A percentile compares a stretch with the other conserved stretches of the same genome.
Evolutionary conservation across 2,113 vertebrate species (phyloP).

Genomic region (Colius striatus): DNA sequence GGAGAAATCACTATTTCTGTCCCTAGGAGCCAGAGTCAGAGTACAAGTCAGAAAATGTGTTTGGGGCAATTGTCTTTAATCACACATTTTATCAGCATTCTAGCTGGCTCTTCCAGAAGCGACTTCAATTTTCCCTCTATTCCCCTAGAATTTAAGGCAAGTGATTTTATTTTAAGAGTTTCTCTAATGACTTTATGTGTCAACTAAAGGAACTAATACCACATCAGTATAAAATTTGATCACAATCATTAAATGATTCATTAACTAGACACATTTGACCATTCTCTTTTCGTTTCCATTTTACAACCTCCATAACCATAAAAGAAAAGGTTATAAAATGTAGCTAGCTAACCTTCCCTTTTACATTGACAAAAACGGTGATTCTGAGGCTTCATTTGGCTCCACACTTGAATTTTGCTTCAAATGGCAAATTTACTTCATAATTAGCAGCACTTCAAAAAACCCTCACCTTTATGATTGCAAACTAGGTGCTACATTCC

Average conservation of each 20-base stretch:
- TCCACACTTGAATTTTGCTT: constrained; percentile 4
- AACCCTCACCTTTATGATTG: constrained; percentile 3
- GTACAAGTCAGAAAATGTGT: background rate
- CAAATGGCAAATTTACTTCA: background rate
- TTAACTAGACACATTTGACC: background rate
- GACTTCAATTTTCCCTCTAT: background rate
- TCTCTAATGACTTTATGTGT: background rate
- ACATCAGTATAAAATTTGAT: background rate
- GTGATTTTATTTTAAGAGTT: background rate
- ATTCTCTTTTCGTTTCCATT: background rate
- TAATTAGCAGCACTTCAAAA: constrained; percentile 21
- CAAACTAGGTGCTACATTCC: constrained; percentile 6
- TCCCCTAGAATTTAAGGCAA: background rate
- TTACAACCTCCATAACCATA: background rate
- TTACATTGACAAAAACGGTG: background rate
- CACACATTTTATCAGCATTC: background rate
- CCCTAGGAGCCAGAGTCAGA: background rate
- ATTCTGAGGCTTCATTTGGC: background rate
- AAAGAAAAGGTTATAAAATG: background rate
- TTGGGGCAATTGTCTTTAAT: background rate
- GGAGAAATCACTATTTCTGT: background rate
- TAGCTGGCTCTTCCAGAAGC: background rate
- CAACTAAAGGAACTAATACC: background rate
- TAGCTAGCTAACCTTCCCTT: background rate
- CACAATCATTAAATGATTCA: background rate